A percentile compares a stretch with the other conserved stretches of the same genome.
These are phyloP conservation scores for Agrilus planipennis DNA, from an alignment of 1,140 invertebrate genomes.

Conservation along the genomic window DNA sequence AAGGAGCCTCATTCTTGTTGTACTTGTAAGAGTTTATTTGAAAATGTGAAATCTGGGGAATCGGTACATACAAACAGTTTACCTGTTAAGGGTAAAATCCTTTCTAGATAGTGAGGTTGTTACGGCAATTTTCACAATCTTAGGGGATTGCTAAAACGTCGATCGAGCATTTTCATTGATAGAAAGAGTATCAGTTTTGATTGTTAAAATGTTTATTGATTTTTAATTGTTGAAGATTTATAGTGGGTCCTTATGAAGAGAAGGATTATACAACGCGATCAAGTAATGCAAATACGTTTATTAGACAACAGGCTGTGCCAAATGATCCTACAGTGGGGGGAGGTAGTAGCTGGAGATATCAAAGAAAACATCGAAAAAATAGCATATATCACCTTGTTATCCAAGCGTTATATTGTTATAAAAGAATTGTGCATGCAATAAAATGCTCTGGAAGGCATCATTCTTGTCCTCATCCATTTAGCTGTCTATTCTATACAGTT, in stretches of 20 bases:
- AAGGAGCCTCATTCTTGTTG: too few relatives aligned
- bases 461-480: conserved; percentile 48
- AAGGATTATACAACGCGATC: conserved; percentile 26
- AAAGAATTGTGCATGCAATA: conserved; percentile 35
- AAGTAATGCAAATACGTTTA: conserved; percentile 19
- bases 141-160: too few relatives aligned
- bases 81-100: too few relatives aligned
- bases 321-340: conserved; percentile 11
- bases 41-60: too few relatives aligned
- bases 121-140: too few relatives aligned
- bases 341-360: conserved; percentile 12
- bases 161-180: too few relatives aligned
- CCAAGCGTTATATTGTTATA: conserved; percentile 37
- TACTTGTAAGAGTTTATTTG: too few relatives aligned
- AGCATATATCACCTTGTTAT: conserved; percentile 31
- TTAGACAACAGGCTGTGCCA: conserved; percentile 16
- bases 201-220: too few relatives aligned
- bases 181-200: too few relatives aligned
- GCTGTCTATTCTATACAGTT: conserved; percentile 46
- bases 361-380: conserved; percentile 21
- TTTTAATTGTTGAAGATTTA: conserved; percentile 37
- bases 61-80: too few relatives aligned
- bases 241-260: conserved; percentile 51
- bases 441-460: conserved; percentile 40
- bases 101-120: too few relatives aligned